Conservation (phyloP, 1,140 invertebrate species). For the Mya arenaria region DNA sequence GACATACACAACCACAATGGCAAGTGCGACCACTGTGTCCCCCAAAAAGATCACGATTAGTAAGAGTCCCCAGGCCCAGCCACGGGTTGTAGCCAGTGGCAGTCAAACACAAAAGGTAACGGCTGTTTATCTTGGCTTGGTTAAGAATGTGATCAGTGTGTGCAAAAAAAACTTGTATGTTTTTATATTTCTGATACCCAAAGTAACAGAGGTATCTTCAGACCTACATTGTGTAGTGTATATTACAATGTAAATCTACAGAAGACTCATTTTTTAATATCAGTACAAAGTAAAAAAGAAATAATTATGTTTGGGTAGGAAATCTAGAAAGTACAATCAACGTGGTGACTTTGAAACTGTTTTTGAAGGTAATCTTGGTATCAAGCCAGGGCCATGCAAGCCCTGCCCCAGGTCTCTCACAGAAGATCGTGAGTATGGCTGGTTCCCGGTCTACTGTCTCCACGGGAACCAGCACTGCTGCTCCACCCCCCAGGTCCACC, state of each 20-base stretch:
- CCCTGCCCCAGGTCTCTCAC: conserved; percentile 64
- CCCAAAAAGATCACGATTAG: conserved; percentile 79
- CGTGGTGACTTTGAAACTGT: no score
- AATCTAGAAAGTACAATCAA: no score
- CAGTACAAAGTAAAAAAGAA: no score
- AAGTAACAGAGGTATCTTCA: no score
- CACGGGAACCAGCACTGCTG: conserved; percentile 57
- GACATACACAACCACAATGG: conserved; percentile 68
- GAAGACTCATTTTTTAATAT: no score
- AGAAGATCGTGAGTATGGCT: conserved; percentile 75
- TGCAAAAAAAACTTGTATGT: no score
- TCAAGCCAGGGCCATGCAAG: conserved; percentile 72
- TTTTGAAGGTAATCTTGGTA: conserved; percentile 77
- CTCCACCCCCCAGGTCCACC: conserved; percentile 63
- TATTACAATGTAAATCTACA: no score
- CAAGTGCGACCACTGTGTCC: conserved; percentile 67
- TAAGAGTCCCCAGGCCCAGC: conserved; percentile 75
- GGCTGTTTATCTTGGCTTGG: background rate
- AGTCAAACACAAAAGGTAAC: conserved; percentile 77
- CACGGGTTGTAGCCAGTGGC: conserved; percentile 65
- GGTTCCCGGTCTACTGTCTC: conserved; percentile 64
- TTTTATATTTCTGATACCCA: no score
- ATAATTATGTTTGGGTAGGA: no score
- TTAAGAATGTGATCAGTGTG: no score
- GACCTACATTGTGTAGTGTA: no score